Evolutionary conservation across 2,888 invertebrate species (phyloP), one percentile per base, ranked within the genome.

Genomic region (Rhagium mordax): DNA sequence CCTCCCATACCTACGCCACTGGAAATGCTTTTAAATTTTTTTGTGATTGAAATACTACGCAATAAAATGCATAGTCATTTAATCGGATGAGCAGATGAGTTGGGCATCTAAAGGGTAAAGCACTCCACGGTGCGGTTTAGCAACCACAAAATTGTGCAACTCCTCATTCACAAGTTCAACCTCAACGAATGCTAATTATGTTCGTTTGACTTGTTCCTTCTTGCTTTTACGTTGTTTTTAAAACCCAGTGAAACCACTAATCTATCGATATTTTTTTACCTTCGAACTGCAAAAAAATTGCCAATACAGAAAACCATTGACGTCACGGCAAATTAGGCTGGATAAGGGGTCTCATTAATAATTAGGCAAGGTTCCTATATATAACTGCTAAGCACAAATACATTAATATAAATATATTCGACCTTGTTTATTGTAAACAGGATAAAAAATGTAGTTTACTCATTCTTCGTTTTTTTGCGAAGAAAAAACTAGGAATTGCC

Each of bases 401-500:
- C 21, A 53, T 65, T 65, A 53, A 53, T 51, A 65, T 33, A 41
- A 65, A 53, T 16, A 53, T 53, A 53, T 65, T 33, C 33, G 65
- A 65, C 53, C 53, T 65, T 65, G 65, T 64, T n/a, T 15, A 51
- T 53, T 29, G 65, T 65, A 53, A 65, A 65, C 65, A 65, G 1
- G 20, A 18, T 29, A 16, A 65, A 65, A 64, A 64, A 64, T 27
- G 0, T 51, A 21, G 24, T 24, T 18, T 64, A 21, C 24, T 27
- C 64, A 64, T 64, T 48, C 27, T 4, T 21, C 49, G 47, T 59
- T 24, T 21, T 15, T 24, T 48, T 27, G 49, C 49, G 15, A 27
- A 27, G 47, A 61, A 48, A 64, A 49, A 64, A 49, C 13, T 49
- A 51, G 64, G 47, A 59, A 48, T 48, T 62, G 15, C 62, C 62